Percentiles rank a stretch among this genome's conserved stretches.
Evolutionary conservation across 1,140 invertebrate genomes (phyloP).

Genomic region (Euschistus heros): DNA sequence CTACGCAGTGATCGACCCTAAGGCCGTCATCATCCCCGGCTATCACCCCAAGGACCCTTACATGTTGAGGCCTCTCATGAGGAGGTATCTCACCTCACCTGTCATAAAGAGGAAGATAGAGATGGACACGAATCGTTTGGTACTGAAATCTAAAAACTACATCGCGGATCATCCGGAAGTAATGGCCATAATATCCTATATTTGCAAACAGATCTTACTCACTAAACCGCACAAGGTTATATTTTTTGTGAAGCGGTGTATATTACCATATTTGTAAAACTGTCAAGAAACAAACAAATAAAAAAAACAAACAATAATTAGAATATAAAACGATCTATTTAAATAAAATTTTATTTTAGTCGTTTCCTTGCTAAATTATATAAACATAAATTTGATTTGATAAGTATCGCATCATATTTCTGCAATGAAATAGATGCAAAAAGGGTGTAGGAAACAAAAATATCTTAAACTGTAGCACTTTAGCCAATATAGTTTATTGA

Average conservation of each 20-base stretch:
- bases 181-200: not conserved
- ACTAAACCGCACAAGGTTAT: constrained; percentile 4
- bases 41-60: not conserved
- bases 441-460: too few species aligned
- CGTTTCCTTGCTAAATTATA: too few species aligned
- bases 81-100: not conserved
- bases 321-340: too few species aligned
- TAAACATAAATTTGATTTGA: too few species aligned
- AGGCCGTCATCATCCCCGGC: not conserved
- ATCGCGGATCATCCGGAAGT: constrained; percentile 5
- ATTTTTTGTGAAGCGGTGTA: not conserved
- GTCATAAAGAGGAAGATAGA: not conserved
- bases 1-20: not conserved
- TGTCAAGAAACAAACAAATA: too few species aligned
- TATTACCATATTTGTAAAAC: not conserved
- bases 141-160: not conserved
- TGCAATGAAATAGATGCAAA: too few species aligned
- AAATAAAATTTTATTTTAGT: too few species aligned
- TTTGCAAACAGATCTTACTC: constrained; percentile 34
- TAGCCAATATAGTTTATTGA: too few species aligned
- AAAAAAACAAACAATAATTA: too few species aligned
- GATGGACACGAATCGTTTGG: not conserved
- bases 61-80: not conserved
- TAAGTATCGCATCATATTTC: too few species aligned
- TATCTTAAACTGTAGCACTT: too few species aligned